Conservation (phyloP, 2,888 invertebrate genomes). For the Xylota sylvarum region DNA sequence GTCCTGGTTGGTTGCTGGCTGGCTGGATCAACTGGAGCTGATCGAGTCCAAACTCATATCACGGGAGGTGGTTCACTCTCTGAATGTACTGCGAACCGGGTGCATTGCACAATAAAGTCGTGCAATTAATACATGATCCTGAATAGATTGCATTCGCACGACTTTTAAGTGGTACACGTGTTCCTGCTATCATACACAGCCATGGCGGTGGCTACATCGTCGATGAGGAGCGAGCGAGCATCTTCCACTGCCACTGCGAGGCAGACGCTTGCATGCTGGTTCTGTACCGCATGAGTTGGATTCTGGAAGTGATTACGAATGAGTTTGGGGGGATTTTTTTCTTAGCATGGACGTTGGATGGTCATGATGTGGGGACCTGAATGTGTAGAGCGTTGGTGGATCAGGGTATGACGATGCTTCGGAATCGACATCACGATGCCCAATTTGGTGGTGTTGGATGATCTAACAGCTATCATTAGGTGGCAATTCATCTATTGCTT, state of each 20-base stretch:
- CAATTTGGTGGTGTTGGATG: slow-evolving; percentile 68
- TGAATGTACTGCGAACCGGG: slow-evolving; percentile 47
- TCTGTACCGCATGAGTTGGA: slow-evolving; percentile 50
- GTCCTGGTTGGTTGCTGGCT: slow-evolving; percentile 27
- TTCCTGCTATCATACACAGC: slow-evolving; percentile 74
- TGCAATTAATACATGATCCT: slow-evolving; percentile 82
- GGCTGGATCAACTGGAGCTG: slow-evolving; percentile 63
- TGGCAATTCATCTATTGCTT: slow-evolving; percentile 62
- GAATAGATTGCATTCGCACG: slow-evolving; percentile 81
- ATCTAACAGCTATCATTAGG: slow-evolving; percentile 70
- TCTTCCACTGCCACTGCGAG: slow-evolving; percentile 53
- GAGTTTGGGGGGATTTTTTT: slow-evolving; percentile 25
- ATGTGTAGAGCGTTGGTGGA: slow-evolving; percentile 36
- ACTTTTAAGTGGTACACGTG: slow-evolving; percentile 81
- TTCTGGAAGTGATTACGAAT: slow-evolving; percentile 66
- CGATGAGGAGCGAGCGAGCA: slow-evolving; percentile 29
- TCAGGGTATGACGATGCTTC: slow-evolving; percentile 45
- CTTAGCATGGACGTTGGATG: slow-evolving; percentile 1
- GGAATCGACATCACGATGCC: slow-evolving; percentile 64
- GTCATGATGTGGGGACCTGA: background rate
- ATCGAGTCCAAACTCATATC: slow-evolving; percentile 59
- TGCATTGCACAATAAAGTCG: slow-evolving; percentile 80
- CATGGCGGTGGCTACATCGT: slow-evolving; percentile 23
- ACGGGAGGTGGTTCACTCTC: slow-evolving; percentile 37
- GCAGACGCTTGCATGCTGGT: slow-evolving; percentile 44